phyloP scores from a whole-genome alignment of 2,113 vertebrate species.

The Trochalopteron elliotii region DNA sequence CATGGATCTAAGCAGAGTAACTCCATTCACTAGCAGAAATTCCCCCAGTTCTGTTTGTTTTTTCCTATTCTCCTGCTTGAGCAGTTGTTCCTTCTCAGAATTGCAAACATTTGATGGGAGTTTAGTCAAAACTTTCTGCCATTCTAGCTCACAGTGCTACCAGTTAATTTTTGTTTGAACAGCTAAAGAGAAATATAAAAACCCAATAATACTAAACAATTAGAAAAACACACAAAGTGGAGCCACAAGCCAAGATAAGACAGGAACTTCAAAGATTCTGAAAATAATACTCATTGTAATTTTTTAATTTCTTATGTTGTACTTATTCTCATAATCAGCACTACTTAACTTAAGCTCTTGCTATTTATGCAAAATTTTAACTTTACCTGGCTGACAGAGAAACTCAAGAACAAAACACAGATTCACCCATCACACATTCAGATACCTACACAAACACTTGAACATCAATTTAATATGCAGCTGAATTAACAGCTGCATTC shows the following conservation, averaged over 20 bases:
- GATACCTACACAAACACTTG: not conserved
- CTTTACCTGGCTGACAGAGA: not conserved
- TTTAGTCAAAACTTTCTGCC: not conserved
- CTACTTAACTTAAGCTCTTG: not conserved
- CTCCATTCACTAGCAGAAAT: not conserved
- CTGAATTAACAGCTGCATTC: not conserved
- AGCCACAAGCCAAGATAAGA: not conserved
- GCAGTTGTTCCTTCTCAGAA: not conserved
- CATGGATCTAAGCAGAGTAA: not conserved
- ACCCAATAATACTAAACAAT: not conserved
- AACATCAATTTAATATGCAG: not conserved
- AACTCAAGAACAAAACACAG: not conserved
- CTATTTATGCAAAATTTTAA: not conserved
- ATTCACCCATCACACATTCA: not conserved
- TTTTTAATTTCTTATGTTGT: not conserved
- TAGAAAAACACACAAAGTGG: not conserved
- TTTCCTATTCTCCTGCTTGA: not conserved
- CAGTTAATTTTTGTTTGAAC: not conserved
- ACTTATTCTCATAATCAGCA: not conserved
- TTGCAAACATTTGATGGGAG: not conserved
- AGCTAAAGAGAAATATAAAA: conserved; percentile 15
- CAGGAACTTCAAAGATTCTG: conserved; percentile 9
- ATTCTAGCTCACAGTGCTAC: not conserved
- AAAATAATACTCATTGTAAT: not conserved
- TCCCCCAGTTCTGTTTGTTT: accelerated